Evolutionary conservation across 2,113 vertebrate genomes (phyloP).

Genomic region (Loxodonta africana): DNA sequence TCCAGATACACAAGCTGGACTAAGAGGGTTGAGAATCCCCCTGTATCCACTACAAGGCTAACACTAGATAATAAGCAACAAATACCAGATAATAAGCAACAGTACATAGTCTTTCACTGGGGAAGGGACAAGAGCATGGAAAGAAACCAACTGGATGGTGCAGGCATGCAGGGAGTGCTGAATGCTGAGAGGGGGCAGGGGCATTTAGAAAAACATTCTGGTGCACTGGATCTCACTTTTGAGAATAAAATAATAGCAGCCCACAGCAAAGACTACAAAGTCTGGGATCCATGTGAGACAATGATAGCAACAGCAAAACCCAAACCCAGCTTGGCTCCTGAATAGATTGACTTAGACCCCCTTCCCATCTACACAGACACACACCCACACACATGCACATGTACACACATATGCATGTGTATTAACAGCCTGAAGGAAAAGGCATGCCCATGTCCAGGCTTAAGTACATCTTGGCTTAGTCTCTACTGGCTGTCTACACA

Average conservation of each 20-base stretch:
- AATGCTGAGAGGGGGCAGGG: not conserved
- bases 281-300: not conserved
- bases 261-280: not conserved
- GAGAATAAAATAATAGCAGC: not conserved
- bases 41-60: not conserved
- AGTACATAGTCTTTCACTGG: fast-evolving
- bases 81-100: not conserved
- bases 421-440: not conserved
- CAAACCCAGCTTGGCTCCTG: not conserved
- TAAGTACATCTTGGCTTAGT: not conserved
- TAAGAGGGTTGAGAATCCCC: not conserved
- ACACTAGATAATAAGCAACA: not conserved
- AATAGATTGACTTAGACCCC: not conserved
- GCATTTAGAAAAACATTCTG: not conserved
- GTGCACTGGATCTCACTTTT: not conserved
- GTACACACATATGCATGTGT: not conserved
- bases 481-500: not conserved
- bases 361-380: no score
- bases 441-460: not conserved
- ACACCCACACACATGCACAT: not conserved
- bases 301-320: not conserved
- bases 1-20: not conserved
- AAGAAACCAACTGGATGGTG: not conserved
- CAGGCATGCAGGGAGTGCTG: not conserved
- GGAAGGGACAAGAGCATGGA: not conserved